A percentile compares a stretch with the other conserved stretches of the same genome.
These are phyloP conservation scores for Smittia aterrima DNA, from an alignment of 2,888 invertebrate species.

Conservation along the genomic window DNA sequence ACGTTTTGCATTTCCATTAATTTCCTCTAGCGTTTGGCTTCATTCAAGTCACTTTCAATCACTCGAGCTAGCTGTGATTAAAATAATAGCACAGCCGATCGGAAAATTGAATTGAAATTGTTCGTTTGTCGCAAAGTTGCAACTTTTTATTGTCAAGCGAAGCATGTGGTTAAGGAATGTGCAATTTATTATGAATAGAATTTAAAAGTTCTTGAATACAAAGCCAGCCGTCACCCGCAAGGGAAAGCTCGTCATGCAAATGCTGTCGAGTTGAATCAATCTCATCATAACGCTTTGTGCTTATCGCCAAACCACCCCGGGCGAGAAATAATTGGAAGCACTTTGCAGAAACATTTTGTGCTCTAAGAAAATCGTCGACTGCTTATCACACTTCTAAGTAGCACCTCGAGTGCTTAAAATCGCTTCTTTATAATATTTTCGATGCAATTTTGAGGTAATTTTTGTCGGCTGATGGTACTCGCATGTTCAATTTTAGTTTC, in stretches of 20 bases:
- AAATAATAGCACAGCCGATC: background rate
- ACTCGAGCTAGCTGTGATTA: background rate
- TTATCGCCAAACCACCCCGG: background rate
- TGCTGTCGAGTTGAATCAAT: background rate
- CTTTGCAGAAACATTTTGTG: background rate
- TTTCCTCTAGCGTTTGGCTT: background rate
- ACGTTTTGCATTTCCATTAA: background rate
- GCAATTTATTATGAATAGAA: no score
- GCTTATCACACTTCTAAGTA: slow-evolving; percentile 9
- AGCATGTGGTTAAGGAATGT: no score
- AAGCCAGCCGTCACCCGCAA: background rate
- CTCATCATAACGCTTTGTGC: background rate
- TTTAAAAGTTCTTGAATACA: no score
- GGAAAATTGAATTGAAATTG: background rate
- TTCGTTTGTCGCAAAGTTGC: no score
- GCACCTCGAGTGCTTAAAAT: background rate
- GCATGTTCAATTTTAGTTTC: background rate
- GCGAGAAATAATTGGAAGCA: background rate
- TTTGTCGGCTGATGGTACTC: background rate
- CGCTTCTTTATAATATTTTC: slow-evolving; percentile 13
- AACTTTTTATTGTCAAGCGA: no score
- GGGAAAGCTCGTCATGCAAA: background rate
- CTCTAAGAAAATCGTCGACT: background rate
- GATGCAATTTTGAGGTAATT: background rate
- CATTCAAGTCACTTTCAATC: slow-evolving; percentile 3